Conservation (phyloP, 2,888 invertebrate species). For the Drosophila kanekoi region DNA sequence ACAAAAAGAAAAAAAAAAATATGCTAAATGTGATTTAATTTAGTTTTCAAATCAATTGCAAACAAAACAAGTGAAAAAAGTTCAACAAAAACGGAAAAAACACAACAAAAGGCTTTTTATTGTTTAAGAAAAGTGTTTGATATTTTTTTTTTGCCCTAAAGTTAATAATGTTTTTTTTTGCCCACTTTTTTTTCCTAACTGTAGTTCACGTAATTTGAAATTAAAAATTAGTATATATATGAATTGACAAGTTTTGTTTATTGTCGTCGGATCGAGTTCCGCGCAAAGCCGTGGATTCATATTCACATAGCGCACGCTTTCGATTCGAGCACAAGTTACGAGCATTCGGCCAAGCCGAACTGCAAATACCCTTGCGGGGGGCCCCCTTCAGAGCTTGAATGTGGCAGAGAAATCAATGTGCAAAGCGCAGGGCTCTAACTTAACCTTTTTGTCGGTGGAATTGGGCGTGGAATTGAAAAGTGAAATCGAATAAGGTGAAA, state of each 20-base stretch:
- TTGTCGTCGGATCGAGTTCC: not conserved
- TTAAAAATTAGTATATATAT: constrained; percentile 19
- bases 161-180: constrained; percentile 23
- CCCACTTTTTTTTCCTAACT: constrained; percentile 9
- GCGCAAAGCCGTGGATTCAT: too few relatives aligned
- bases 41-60: constrained; percentile 63
- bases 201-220: constrained; percentile 36
- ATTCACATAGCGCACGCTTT: constrained; percentile 9
- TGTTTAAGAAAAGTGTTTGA: constrained; percentile 51
- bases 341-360: constrained; percentile 10
- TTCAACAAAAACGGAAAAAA: constrained; percentile 37
- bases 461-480: too few relatives aligned
- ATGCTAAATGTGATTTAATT: constrained; percentile 76
- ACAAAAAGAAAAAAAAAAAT: constrained; percentile 31
- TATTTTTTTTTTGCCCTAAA: constrained; percentile 14
- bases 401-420: too few relatives aligned
- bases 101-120: constrained; percentile 66
- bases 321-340: constrained; percentile 8
- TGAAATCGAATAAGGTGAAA: too few relatives aligned
- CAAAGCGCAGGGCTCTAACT: too few relatives aligned
- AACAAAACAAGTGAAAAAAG: constrained; percentile 23
- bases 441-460: too few relatives aligned
- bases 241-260: constrained; percentile 7
- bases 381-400: too few relatives aligned
- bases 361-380: constrained; percentile 19